phyloP scores from a whole-genome alignment of 2,888 invertebrate genomes.

The Trichopoda pennipes region DNA sequence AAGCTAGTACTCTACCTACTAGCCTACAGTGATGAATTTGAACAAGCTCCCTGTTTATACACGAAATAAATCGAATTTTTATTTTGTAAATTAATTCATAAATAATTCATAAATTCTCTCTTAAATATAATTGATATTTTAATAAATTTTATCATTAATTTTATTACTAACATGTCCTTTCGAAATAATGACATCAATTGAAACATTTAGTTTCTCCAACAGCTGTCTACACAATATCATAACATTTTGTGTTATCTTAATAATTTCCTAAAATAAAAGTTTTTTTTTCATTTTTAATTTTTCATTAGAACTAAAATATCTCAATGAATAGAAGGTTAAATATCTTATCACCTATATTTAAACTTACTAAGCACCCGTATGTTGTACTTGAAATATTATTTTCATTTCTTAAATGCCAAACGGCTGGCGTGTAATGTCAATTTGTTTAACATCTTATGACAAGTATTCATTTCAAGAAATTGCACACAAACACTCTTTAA shows the following conservation, averaged over 20 bases:
- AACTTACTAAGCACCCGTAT: slow-evolving; percentile 4
- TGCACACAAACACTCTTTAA: slow-evolving; percentile 10
- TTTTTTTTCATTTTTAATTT: slow-evolving; percentile 11
- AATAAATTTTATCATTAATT: slow-evolving; percentile 3
- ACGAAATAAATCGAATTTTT: no score
- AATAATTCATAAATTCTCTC: no score
- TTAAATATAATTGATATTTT: neutral
- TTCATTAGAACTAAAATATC: slow-evolving; percentile 33
- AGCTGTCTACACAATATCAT: slow-evolving; percentile 29
- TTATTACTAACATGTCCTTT: slow-evolving; percentile 3
- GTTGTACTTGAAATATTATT: slow-evolving; percentile 9
- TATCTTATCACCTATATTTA: slow-evolving; percentile 45
- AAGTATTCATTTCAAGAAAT: slow-evolving; percentile 56
- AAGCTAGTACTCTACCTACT: no score
- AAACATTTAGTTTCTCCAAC: slow-evolving; percentile 1
- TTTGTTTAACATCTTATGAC: slow-evolving; percentile 64
- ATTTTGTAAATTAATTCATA: no score
- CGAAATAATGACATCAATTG: slow-evolving; percentile 1
- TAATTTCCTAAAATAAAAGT: neutral
- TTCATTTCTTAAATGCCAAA: slow-evolving; percentile 39
- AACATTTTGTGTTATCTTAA: slow-evolving; percentile 1
- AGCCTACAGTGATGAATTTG: no score
- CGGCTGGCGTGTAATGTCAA: slow-evolving; percentile 58
- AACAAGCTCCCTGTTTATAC: no score
- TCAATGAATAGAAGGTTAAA: slow-evolving; percentile 37